A percentile compares a stretch with the other conserved stretches of the same genome.
Evolutionary conservation across 2,888 invertebrate genomes (phyloP).

Genomic region (Cecidostiba fungosa): DNA sequence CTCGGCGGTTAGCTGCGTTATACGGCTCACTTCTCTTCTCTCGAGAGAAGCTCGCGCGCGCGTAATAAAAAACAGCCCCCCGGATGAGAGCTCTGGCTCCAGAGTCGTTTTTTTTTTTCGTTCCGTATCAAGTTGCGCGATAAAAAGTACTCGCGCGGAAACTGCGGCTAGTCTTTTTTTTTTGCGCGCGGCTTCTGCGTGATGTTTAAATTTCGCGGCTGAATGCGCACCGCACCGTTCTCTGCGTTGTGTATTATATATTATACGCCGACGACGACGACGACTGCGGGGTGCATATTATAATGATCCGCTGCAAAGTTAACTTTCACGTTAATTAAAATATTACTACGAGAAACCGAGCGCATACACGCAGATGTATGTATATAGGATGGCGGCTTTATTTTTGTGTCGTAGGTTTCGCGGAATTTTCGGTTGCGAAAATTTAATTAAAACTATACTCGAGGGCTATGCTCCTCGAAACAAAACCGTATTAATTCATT

Average conservation of each 20-base stretch:
- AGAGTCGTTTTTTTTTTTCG: background rate
- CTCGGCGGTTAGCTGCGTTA: slow-evolving; percentile 7
- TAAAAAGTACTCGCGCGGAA: slow-evolving; percentile 17
- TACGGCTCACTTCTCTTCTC: background rate
- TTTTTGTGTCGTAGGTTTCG: background rate
- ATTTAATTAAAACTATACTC: background rate
- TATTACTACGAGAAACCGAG: background rate
- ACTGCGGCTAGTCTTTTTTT: slow-evolving; percentile 15
- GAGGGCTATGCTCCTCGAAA: background rate
- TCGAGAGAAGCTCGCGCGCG: background rate
- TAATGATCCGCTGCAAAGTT: too few relatives aligned
- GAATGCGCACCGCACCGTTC: background rate
- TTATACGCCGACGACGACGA: too few relatives aligned
- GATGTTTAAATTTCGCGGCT: slow-evolving; percentile 18
- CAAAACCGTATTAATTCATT: background rate
- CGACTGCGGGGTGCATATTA: too few relatives aligned
- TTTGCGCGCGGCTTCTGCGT: background rate
- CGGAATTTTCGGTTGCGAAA: background rate
- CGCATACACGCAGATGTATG: background rate
- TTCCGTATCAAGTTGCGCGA: slow-evolving; percentile 9
- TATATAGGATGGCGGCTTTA: background rate
- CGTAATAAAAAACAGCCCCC: slow-evolving; percentile 8
- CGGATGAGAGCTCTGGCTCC: background rate
- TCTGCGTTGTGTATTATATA: background rate
- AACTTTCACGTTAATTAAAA: too few relatives aligned